Conservation (phyloP, 1,140 invertebrate genomes). For the Plutomurus gul region DNA sequence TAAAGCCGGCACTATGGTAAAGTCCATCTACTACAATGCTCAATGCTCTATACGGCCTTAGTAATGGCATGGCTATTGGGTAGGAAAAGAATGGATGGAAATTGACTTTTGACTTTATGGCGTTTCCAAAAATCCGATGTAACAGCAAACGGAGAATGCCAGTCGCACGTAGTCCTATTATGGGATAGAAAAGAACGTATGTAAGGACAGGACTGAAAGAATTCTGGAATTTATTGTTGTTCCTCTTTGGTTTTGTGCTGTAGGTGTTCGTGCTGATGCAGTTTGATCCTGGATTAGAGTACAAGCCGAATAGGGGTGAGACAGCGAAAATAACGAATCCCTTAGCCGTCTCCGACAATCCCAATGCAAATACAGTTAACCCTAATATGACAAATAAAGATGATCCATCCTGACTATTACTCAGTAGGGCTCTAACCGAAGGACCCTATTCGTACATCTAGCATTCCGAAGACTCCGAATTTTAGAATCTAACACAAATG, state of each 20-base stretch:
- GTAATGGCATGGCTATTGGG: not conserved
- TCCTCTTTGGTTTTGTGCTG: not conserved
- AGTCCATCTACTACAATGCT: no score
- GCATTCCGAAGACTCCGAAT: slow-evolving; percentile 46
- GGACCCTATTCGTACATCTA: slow-evolving; percentile 60
- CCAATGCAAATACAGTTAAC: slow-evolving; percentile 14
- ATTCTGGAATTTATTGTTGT: slow-evolving; percentile 16
- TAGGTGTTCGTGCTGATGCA: slow-evolving; percentile 96
- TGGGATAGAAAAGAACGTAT: no score
- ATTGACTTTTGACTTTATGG: no score
- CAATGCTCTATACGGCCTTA: not conserved
- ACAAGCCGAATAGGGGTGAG: slow-evolving; percentile 79
- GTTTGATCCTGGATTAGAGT: slow-evolving; percentile 93
- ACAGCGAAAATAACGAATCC: slow-evolving; percentile 55
- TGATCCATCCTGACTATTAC: slow-evolving; percentile 96
- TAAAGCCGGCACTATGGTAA: no score
- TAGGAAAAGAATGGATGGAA: not conserved
- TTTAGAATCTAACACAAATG: slow-evolving; percentile 23
- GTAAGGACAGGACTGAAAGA: not conserved
- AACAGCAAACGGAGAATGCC: no score
- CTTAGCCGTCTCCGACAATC: slow-evolving; percentile 40
- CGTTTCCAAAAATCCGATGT: no score
- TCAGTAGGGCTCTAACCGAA: slow-evolving; percentile 97
- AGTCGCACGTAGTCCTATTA: no score
- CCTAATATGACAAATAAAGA: slow-evolving; percentile 66